phyloP scores from a whole-genome alignment of 2,113 vertebrate genomes.

The Sylvia atricapilla region DNA sequence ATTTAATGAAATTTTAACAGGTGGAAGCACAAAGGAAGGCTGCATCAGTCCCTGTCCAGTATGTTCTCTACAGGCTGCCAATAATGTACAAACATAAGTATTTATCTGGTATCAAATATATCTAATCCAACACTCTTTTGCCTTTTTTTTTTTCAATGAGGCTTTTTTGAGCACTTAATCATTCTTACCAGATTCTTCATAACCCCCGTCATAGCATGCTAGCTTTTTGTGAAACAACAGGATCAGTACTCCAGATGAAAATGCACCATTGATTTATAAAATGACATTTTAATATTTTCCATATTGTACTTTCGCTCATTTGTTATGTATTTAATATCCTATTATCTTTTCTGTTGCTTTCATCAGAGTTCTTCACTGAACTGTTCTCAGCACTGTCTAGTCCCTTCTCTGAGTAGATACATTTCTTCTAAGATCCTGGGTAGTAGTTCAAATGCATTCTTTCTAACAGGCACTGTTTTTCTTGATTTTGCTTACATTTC shows the following conservation, averaged over 20 bases:
- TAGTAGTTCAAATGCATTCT: background rate
- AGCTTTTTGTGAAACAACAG: background rate
- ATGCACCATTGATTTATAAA: background rate
- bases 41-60: background rate
- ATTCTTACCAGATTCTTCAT: background rate
- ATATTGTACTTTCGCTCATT: background rate
- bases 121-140: background rate
- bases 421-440: background rate
- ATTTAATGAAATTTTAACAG: slow-evolving; percentile 54
- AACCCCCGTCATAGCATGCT: background rate
- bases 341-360: slow-evolving; percentile 5
- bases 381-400: background rate
- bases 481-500: background rate
- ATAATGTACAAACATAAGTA: background rate
- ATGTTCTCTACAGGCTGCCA: background rate
- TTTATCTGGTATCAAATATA: slow-evolving; percentile 1
- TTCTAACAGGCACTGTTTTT: background rate
- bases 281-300: slow-evolving; percentile 17
- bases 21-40: slow-evolving; percentile 10
- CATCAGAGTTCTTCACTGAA: background rate
- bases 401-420: background rate
- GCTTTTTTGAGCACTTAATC: background rate
- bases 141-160: background rate
- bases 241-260: background rate
- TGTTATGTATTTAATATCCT: slow-evolving; percentile 25